These are phyloP conservation scores for Macrocentrus cingulum DNA, from an alignment of 1,140 invertebrate species.

Conservation along the genomic window DNA sequence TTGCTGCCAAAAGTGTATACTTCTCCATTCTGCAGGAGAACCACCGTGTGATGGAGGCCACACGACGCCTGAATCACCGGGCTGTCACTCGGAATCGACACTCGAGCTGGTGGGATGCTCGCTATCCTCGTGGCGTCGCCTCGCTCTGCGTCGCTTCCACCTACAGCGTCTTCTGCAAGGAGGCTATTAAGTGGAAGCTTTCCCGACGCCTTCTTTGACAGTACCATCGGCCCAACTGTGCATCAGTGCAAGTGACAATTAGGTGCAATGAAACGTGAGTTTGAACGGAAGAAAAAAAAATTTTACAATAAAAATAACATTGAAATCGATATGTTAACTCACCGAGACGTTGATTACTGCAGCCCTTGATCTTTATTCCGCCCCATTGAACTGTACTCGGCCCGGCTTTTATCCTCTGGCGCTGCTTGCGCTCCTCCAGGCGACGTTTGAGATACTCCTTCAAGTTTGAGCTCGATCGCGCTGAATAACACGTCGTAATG, in stretches of 20 bases:
- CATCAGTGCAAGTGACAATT: constrained; percentile 3
- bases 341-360: constrained; percentile 49
- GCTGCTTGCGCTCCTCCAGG: constrained; percentile 63
- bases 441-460: constrained; percentile 63
- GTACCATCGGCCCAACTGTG: constrained; percentile 41
- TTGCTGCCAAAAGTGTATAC: constrained; percentile 94
- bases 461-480: constrained; percentile 60
- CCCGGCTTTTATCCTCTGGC: constrained; percentile 56
- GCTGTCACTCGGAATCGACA: constrained; percentile 68
- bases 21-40: constrained; percentile 69
- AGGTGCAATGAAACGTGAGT: background rate
- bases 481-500: constrained; percentile 29
- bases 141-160: constrained; percentile 66
- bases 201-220: constrained; percentile 39
- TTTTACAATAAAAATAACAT: constrained; percentile 13
- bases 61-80: constrained; percentile 82
- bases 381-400: constrained; percentile 47
- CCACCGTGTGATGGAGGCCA: constrained; percentile 86
- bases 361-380: constrained; percentile 51
- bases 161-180: constrained; percentile 55
- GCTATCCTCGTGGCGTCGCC: constrained; percentile 67
- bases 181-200: constrained; percentile 40
- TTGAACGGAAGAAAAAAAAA: constrained; percentile 21
- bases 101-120: constrained; percentile 77
- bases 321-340: constrained; percentile 22